Evolutionary conservation across 2,888 invertebrate species (phyloP).

Genomic region (Gerris lacustris): DNA sequence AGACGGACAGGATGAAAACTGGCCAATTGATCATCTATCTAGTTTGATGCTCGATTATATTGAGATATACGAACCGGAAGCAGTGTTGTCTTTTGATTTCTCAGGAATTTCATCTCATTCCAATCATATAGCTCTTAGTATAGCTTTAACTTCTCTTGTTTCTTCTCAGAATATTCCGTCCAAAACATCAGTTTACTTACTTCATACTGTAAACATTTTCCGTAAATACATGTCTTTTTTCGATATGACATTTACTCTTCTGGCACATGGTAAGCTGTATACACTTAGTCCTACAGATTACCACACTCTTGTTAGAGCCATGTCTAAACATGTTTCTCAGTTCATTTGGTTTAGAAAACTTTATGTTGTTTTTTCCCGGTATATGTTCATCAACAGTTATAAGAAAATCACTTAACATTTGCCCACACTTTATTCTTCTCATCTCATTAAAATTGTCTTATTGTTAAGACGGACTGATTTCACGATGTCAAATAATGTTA

Average conservation of each 20-base stretch:
- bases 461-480: conserved; percentile 3
- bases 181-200: conserved; percentile 53
- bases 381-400: conserved; percentile 80
- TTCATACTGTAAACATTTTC: conserved; percentile 73
- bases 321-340: conserved; percentile 80
- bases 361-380: conserved; percentile 78
- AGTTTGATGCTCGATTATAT: conserved; percentile 52
- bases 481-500: background rate
- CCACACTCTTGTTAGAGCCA: conserved; percentile 43
- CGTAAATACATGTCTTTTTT: conserved; percentile 75
- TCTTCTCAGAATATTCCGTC: conserved; percentile 34
- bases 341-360: conserved; percentile 87
- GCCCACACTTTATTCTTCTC: background rate
- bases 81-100: conserved; percentile 81
- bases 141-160: conserved; percentile 65
- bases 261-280: conserved; percentile 66
- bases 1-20: conserved; percentile 63
- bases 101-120: conserved; percentile 83
- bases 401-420: conserved; percentile 9
- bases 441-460: background rate
- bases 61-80: conserved; percentile 63
- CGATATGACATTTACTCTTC: conserved; percentile 68
- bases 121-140: conserved; percentile 80
- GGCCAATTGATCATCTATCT: conserved; percentile 57
- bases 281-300: conserved; percentile 24